These are phyloP conservation scores for Enteromius mattozi DNA, from an alignment of 2,797 vertebrate genomes.

Conservation along the genomic window DNA sequence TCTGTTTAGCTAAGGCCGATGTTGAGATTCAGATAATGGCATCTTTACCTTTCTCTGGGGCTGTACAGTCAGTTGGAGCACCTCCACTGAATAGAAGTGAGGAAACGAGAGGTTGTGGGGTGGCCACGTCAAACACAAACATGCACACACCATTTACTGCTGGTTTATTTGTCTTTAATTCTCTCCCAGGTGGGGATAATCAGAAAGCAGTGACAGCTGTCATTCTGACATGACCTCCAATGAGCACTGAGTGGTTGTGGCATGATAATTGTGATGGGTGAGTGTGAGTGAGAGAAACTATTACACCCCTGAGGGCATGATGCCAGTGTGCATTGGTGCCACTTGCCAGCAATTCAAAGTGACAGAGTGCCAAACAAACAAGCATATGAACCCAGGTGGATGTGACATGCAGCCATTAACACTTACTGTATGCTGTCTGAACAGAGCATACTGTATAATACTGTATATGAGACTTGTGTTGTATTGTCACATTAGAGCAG, in stretches of 20 bases:
- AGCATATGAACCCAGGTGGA: slow-evolving; percentile 70
- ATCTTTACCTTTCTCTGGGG: not conserved
- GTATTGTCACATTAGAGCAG: slow-evolving; percentile 5
- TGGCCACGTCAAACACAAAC: slow-evolving; percentile 54
- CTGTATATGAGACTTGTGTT: slow-evolving; percentile 9
- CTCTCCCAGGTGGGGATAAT: slow-evolving; percentile 75
- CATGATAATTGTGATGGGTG: slow-evolving; percentile 66
- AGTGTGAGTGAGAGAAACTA: slow-evolving; percentile 68
- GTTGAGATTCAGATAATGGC: slow-evolving; percentile 13
- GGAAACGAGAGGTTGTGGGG: slow-evolving; percentile 67
- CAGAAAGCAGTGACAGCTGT: slow-evolving; percentile 81
- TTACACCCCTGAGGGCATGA: slow-evolving; percentile 69
- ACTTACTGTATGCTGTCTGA: slow-evolving; percentile 54
- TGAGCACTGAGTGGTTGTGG: slow-evolving; percentile 75
- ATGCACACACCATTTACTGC: slow-evolving; percentile 26
- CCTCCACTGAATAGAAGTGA: slow-evolving; percentile 57
- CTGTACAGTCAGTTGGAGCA: slow-evolving; percentile 8
- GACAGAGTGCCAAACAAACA: slow-evolving; percentile 79
- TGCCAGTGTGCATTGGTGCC: slow-evolving; percentile 75
- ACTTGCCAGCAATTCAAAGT: slow-evolving; percentile 70
- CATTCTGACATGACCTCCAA: slow-evolving; percentile 79
- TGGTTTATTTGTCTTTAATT: slow-evolving; percentile 84
- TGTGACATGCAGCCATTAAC: slow-evolving; percentile 74
- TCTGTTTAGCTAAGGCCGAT: slow-evolving; percentile 18
- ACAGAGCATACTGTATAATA: slow-evolving; percentile 32